phyloP scores from a whole-genome alignment of 2,113 vertebrate genomes.

The Nestor notabilis region DNA sequence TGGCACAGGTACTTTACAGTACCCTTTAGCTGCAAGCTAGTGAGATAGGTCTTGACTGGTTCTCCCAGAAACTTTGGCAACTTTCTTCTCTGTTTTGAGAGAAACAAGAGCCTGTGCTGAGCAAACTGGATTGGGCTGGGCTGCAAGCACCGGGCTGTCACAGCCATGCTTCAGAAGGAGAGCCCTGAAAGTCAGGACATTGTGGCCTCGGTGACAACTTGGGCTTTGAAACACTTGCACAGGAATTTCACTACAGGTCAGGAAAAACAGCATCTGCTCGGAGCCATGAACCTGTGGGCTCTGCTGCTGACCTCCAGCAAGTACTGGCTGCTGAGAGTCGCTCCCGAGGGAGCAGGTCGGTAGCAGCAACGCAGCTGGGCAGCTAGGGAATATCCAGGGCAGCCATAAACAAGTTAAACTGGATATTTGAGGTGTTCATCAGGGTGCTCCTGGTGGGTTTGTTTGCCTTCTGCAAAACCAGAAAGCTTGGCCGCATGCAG shows the following conservation, averaged over 20 bases:
- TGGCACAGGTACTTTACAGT: background rate
- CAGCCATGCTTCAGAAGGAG: background rate
- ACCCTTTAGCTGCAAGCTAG: conserved; percentile 32
- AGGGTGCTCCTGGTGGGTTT: background rate
- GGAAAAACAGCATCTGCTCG: background rate
- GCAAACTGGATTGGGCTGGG: background rate
- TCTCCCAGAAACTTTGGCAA: conserved; percentile 44
- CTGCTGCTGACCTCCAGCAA: background rate
- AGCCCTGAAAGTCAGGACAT: background rate
- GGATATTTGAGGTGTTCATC: conserved; percentile 7
- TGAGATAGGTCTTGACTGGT: conserved; percentile 66
- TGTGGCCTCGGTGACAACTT: background rate
- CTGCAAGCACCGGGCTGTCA: background rate
- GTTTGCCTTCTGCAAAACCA: conserved; percentile 28
- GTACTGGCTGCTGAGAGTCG: fast-evolving
- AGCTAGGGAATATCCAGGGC: background rate
- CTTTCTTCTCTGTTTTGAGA: conserved; percentile 32
- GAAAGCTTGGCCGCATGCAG: background rate
- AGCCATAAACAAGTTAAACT: conserved; percentile 1
- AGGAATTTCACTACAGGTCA: background rate
- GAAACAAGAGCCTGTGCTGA: conserved; percentile 26
- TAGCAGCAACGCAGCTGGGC: background rate
- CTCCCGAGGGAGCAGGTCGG: background rate
- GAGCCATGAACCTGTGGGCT: background rate
- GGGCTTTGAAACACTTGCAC: background rate